These are phyloP conservation scores for Scophthalmus maximus DNA, from an alignment of 2,113 vertebrate species.

Conservation along the genomic window DNA sequence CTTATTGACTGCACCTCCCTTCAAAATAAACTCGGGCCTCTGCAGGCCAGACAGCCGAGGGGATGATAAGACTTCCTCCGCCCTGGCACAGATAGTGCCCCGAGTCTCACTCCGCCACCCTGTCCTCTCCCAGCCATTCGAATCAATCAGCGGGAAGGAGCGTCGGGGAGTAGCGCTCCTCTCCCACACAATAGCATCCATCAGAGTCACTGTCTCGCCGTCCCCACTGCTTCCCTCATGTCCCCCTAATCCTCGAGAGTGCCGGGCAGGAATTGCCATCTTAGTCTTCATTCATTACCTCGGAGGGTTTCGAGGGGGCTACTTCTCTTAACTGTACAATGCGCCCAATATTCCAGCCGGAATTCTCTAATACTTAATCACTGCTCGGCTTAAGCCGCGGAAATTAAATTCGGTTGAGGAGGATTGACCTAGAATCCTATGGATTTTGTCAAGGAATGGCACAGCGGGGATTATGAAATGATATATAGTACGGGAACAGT, in stretches of 20 bases:
- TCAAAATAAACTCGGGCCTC: constrained; percentile 29
- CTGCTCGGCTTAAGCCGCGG: constrained; percentile 57
- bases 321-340: constrained; percentile 27
- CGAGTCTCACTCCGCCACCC: constrained; percentile 11
- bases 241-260: constrained; percentile 53
- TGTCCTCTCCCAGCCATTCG: constrained; percentile 53
- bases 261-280: constrained; percentile 32
- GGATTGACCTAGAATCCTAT: constrained; percentile 67
- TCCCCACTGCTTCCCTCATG: constrained; percentile 35
- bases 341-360: constrained; percentile 24
- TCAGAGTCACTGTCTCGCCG: constrained; percentile 52
- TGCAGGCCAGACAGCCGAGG: constrained; percentile 17
- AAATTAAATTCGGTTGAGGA: constrained; percentile 57
- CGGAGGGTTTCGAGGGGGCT: constrained; percentile 29
- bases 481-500: constrained; percentile 16
- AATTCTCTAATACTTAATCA: constrained; percentile 57
- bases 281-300: constrained; percentile 54
- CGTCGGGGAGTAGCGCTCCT: constrained; percentile 37
- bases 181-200: constrained; percentile 50
- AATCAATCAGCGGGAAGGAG: constrained; percentile 59
- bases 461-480: constrained; percentile 47
- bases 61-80: constrained; percentile 40
- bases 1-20: constrained; percentile 2
- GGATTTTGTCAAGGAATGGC: constrained; percentile 43
- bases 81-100: constrained; percentile 13